Evolutionary conservation across 2,113 vertebrate species (phyloP).

Genomic region (Crocuta crocuta): DNA sequence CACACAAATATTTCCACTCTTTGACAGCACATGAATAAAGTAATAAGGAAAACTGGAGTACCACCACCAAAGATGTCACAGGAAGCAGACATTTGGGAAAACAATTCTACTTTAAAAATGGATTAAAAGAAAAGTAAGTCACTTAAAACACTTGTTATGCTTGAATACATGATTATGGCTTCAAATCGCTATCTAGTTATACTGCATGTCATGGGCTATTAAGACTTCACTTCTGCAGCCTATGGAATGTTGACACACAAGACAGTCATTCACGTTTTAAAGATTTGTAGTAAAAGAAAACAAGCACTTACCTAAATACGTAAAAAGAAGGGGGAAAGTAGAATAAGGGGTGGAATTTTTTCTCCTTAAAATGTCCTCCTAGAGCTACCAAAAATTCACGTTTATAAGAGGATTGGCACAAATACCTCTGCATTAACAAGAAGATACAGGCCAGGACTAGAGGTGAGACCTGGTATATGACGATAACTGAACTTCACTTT

Average conservation of each 20-base stretch:
- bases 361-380: background rate
- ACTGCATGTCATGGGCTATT: background rate
- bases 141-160: background rate
- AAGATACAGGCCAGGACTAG: background rate
- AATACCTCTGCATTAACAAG: background rate
- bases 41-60: background rate
- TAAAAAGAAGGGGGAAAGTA: background rate
- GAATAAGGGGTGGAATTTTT: background rate
- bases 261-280: background rate
- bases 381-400: background rate
- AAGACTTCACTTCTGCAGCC: background rate
- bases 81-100: background rate
- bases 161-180: background rate
- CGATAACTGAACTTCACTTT: background rate
- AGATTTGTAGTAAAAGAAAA: background rate
- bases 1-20: background rate
- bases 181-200: background rate
- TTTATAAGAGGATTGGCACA: background rate
- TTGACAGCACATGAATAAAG: background rate
- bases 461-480: background rate
- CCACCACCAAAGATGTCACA: background rate
- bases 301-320: background rate
- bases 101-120: background rate
- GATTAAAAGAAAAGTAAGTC: background rate
- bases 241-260: background rate